phyloP scores from a whole-genome alignment of 53 echinoderm and acorn worm genomes.

The Astropecten irregularis region DNA sequence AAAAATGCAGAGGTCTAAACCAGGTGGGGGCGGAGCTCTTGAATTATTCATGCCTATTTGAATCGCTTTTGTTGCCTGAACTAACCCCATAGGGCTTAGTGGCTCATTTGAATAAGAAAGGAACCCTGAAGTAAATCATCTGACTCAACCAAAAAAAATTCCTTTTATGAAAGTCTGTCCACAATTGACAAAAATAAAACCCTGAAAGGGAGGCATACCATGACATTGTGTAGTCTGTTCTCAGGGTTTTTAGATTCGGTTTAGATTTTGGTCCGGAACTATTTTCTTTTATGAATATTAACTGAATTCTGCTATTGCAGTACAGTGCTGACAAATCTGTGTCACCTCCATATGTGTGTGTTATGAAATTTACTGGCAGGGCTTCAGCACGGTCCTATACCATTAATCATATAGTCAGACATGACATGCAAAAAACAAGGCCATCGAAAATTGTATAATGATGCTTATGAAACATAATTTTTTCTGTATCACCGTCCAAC shows the following conservation, averaged over 20 bases:
- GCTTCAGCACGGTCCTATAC: too few species aligned
- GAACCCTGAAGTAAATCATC: neutral
- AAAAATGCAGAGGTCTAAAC: slow-evolving; percentile 23
- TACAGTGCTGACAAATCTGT: too few species aligned
- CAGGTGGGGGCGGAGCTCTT: slow-evolving; percentile 2
- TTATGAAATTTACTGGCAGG: too few species aligned
- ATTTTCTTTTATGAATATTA: slow-evolving; percentile 12
- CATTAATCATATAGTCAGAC: too few species aligned
- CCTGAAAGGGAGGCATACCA: neutral
- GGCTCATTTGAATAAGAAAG: slow-evolving; percentile 30
- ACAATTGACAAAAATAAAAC: too few species aligned
- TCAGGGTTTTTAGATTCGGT: neutral
- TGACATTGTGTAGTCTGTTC: neutral
- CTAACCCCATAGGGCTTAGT: neutral
- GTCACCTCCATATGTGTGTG: too few species aligned
- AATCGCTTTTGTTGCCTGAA: neutral
- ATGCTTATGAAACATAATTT: too few species aligned
- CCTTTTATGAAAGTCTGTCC: too few species aligned
- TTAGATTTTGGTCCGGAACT: neutral
- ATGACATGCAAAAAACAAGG: too few species aligned
- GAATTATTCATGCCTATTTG: slow-evolving; percentile 18
- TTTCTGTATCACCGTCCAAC: too few species aligned
- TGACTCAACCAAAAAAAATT: neutral
- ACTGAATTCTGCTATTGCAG: too few species aligned
- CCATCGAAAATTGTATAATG: too few species aligned